Evolutionary conservation across 2,888 invertebrate species (phyloP).

Genomic region (Lasioglossum oenotherae): DNA sequence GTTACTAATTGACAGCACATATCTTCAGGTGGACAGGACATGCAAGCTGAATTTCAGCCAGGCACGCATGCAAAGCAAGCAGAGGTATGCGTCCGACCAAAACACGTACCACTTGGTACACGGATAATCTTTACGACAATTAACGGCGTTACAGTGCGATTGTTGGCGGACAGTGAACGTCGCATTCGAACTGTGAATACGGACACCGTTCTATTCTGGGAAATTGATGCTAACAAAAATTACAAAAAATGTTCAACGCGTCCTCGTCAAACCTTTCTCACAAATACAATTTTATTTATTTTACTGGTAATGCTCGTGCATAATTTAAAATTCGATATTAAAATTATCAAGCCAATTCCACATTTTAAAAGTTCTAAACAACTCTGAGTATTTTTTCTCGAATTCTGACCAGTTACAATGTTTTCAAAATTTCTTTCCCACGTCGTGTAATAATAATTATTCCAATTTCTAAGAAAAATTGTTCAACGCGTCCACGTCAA

Average conservation of each 20-base stretch:
- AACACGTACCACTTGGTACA: conserved; percentile 27
- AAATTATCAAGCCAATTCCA: too few relatives aligned
- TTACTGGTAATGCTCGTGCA: too few relatives aligned
- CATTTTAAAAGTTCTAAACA: too few relatives aligned
- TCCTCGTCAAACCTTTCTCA: too few relatives aligned
- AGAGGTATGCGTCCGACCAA: not conserved
- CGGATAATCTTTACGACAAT: conserved; percentile 28
- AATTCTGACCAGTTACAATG: too few relatives aligned
- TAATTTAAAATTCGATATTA: too few relatives aligned
- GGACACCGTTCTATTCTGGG: not conserved
- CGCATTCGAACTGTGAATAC: not conserved
- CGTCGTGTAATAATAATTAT: too few relatives aligned
- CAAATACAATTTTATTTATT: too few relatives aligned
- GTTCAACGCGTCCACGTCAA: too few relatives aligned
- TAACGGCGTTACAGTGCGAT: conserved; percentile 12
- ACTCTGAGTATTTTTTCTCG: too few relatives aligned
- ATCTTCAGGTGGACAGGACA: conserved; percentile 48
- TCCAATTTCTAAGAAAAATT: too few relatives aligned
- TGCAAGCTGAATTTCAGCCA: conserved; percentile 39
- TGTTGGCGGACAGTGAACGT: not conserved
- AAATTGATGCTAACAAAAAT: not conserved
- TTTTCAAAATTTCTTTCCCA: too few relatives aligned
- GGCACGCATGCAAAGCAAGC: conserved; percentile 3
- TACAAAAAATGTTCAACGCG: not conserved
- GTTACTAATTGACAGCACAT: conserved; percentile 49